Base-by-base conservation (phyloP, 2,797 vertebrate species). In the Eremophila alpestris region DNA sequence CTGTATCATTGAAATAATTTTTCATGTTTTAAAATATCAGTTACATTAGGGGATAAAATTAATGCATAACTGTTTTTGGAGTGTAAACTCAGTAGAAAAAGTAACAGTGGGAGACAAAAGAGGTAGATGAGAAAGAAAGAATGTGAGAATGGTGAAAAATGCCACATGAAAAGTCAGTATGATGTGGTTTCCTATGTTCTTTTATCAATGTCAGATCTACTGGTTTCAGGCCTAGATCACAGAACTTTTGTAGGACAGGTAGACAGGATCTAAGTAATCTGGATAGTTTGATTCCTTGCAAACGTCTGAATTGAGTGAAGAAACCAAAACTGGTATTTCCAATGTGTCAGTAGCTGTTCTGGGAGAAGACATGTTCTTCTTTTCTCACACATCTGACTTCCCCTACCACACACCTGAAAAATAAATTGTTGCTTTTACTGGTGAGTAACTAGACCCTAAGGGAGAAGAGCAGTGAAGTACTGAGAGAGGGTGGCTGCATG, bases 331-430 rank as follows among this genome's bases (percentile, higher is more conserved):
- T 43, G 19, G 2, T 34, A 19, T 70, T 86, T 88, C 24, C 6
- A 27, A 13, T 43, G 20, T 51, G 36, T 87, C 23, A 34, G 48
- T 85, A 34, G 34, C 10, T 6, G 9, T 52, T 79, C 17, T 60
- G 18, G 52, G 36, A 83, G 58, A 78, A 87, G 24, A 46, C 18
- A 2, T 9, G 7, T 0, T 0, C 7, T 30, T 38, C 10, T 29
- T 29, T 76, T 45, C 29, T 17, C 40, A 41, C 7, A 8, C 3
- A 21, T 58, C 14, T 5, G n/a, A 2, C 24, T 82, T 71, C 91
- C 20, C 54, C 16, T 24, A 21, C 13, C 12, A 15, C 21, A 11
- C 11, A 6, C 68, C 73, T 11, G 9, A 43, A 48, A 54, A 64
- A 56, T 5, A 27, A 14, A 4, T 63, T 27, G 4, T 76, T 93